phyloP scores from a whole-genome alignment of 2,888 invertebrate genomes.

The Antitype chi region DNA sequence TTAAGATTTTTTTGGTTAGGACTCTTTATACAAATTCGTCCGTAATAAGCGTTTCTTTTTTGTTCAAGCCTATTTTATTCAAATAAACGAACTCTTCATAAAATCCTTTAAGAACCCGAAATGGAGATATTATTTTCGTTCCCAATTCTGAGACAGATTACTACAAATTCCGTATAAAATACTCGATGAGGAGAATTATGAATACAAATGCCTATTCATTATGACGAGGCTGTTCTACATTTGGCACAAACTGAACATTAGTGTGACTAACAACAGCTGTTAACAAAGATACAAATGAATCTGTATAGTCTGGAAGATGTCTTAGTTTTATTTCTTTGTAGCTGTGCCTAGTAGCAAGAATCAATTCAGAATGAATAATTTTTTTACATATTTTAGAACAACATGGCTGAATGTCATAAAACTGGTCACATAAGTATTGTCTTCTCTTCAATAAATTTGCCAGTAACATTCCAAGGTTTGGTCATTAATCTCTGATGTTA shows the following conservation, averaged over 20 bases:
- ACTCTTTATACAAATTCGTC: not conserved
- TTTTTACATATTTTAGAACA: not conserved
- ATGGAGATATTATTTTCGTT: constrained; percentile 12
- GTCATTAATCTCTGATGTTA: not conserved
- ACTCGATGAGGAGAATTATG: constrained; percentile 32
- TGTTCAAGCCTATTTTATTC: constrained; percentile 12
- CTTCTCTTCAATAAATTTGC: not conserved
- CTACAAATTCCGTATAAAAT: constrained; percentile 25
- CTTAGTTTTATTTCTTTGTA: not conserved
- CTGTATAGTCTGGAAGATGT: constrained; percentile 3
- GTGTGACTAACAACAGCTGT: constrained; percentile 25
- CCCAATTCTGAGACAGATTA: constrained; percentile 3
- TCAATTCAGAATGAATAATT: not conserved
- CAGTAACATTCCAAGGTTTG: not conserved
- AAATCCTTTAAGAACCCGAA: not conserved
- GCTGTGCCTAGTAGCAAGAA: not conserved
- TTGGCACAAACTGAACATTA: constrained; percentile 45
- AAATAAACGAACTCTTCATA: constrained; percentile 1
- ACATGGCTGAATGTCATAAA: not conserved
- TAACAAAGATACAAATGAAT: constrained; percentile 11
- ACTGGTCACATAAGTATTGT: not conserved
- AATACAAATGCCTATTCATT: constrained; percentile 42
- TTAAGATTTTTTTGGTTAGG: not conserved
- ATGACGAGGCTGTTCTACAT: constrained; percentile 20
- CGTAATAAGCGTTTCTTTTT: not conserved